These are phyloP conservation scores for Calonectris borealis DNA, from an alignment of 2,113 vertebrate genomes.

Conservation along the genomic window DNA sequence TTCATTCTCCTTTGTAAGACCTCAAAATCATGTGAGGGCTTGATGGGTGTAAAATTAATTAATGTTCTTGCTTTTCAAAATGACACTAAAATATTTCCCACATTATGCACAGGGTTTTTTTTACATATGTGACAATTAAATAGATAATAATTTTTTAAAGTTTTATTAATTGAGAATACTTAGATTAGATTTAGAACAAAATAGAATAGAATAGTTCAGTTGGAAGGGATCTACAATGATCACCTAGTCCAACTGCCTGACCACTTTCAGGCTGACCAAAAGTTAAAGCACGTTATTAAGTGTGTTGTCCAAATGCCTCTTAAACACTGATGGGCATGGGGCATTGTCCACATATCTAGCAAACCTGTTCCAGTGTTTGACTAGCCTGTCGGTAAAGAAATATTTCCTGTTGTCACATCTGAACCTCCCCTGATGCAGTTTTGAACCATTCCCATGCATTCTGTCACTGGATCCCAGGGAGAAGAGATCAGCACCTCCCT, in stretches of 20 bases:
- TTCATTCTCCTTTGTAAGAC: background rate
- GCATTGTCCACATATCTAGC: background rate
- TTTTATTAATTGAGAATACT: background rate
- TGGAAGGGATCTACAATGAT: background rate
- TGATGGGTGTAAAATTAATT: background rate
- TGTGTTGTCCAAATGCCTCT: background rate
- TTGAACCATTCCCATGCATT: accelerated
- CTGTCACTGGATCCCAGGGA: background rate
- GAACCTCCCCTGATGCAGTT: background rate
- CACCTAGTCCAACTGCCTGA: background rate
- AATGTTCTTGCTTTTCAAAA: background rate
- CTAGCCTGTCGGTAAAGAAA: background rate
- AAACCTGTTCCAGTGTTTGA: background rate
- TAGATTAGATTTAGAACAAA: background rate
- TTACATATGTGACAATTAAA: background rate
- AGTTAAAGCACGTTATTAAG: background rate
- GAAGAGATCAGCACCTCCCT: background rate
- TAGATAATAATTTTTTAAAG: background rate
- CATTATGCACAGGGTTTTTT: accelerated
- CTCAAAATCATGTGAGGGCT: background rate
- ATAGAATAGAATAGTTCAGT: background rate
- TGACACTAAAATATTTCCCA: background rate
- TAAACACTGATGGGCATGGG: background rate
- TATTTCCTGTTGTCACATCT: background rate
- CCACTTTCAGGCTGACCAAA: background rate